Percentiles rank a stretch among this genome's conserved stretches.
phyloP scores from a whole-genome alignment of 2,888 invertebrate genomes.

The Pachliopta kotzebuea region DNA sequence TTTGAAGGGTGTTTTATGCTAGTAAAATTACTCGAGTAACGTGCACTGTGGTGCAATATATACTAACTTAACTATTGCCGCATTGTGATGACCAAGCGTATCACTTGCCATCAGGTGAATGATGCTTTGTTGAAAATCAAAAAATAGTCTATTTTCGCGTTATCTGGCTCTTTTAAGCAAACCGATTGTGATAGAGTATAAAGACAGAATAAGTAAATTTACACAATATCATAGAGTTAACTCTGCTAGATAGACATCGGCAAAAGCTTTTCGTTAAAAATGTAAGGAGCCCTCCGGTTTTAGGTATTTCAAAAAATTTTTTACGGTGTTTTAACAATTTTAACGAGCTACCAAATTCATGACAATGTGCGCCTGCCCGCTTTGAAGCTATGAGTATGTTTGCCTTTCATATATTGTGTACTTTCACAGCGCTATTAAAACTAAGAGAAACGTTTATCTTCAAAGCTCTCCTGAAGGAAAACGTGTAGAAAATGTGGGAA shows the following conservation, averaged over 20 bases:
- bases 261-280: conserved; percentile 47
- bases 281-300: conserved; percentile 57
- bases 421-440: conserved; percentile 9
- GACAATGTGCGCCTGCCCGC: conserved; percentile 55
- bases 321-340: conserved; percentile 80
- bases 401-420: conserved; percentile 17
- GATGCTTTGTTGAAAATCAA: no score
- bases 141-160: no score
- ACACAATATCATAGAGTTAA: neutral
- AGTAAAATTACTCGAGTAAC: no score
- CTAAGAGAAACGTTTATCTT: conserved; percentile 19
- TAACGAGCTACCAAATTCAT: conserved; percentile 75
- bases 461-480: neutral
- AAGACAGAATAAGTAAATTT: no score
- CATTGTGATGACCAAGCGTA: no score
- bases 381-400: conserved; percentile 22
- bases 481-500: conserved; percentile 3
- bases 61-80: no score
- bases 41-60: no score
- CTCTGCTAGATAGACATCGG: neutral
- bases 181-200: no score
- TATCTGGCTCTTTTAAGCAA: no score
- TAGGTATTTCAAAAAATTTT: conserved; percentile 67
- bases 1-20: no score
- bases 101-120: no score